A percentile compares a stretch with the other conserved stretches of the same genome.
phyloP scores from a whole-genome alignment of 2,797 vertebrate genomes.

The Acridotheres tristis region DNA sequence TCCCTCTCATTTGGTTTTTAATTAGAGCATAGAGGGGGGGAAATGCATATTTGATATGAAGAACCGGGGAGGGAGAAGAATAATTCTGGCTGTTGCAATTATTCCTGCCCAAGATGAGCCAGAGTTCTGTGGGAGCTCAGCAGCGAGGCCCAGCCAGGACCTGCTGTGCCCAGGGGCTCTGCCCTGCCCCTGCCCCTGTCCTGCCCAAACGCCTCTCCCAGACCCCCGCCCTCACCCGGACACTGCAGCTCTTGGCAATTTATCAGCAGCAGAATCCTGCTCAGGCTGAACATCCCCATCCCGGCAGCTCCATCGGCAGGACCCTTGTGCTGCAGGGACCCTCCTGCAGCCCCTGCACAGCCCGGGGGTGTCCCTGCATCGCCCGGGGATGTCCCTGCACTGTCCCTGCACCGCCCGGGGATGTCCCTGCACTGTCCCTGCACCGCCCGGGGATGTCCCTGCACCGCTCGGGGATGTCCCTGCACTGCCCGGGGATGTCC shows the following conservation, averaged over 20 bases:
- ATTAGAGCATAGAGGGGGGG: conserved; percentile 35
- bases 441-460: too few species aligned
- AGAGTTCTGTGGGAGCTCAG: background rate
- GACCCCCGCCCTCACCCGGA: fast-evolving
- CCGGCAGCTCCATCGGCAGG: background rate
- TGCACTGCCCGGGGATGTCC: too few species aligned
- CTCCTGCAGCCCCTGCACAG: too few species aligned
- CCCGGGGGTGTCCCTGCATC: too few species aligned
- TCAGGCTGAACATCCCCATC: background rate
- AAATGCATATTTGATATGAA: background rate
- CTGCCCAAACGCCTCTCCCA: too few species aligned
- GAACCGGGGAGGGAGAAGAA: background rate
- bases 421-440: too few species aligned
- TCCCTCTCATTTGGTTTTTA: conserved; percentile 40
- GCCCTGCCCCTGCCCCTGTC: background rate
- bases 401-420: too few species aligned
- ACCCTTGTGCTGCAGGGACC: background rate
- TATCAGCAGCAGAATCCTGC: background rate
- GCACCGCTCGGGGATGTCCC: too few species aligned
- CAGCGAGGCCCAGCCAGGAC: background rate
- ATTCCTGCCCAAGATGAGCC: background rate
- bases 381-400: background rate
- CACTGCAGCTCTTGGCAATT: background rate
- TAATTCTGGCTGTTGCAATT: conserved; percentile 31
- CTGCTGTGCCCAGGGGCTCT: fast-evolving